Evolutionary conservation across 2,888 invertebrate species (phyloP).

Genomic region (Parnassius mnemosyne): DNA sequence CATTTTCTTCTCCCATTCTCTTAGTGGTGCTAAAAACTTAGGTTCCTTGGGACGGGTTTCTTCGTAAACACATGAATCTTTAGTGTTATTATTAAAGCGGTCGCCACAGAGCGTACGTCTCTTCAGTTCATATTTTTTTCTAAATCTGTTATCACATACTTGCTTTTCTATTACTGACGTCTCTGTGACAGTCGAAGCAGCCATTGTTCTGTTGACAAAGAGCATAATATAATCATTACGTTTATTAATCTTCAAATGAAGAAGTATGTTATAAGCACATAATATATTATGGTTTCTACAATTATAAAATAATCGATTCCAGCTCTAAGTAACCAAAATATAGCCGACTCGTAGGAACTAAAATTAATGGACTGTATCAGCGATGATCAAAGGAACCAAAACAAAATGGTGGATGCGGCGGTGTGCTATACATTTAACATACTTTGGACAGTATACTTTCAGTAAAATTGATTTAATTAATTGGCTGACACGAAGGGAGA

Average conservation of each 20-base stretch:
- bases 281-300: no score
- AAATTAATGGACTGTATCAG: no score
- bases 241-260: not conserved
- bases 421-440: no score
- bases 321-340: no score
- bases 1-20: constrained; percentile 58
- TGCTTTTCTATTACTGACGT: constrained; percentile 36
- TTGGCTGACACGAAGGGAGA: no score
- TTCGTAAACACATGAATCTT: constrained; percentile 40
- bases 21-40: constrained; percentile 43
- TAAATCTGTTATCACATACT: constrained; percentile 27
- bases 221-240: not conserved
- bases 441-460: no score
- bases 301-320: no score
- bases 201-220: constrained; percentile 36
- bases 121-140: constrained; percentile 32
- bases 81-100: constrained; percentile 27
- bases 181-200: constrained; percentile 42
- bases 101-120: constrained; percentile 31
- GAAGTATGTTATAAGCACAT: not conserved
- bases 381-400: no score
- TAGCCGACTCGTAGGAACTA: no score
- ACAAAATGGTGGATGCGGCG: no score
- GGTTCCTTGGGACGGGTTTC: constrained; percentile 47
- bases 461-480: no score